Evolutionary conservation across 1,140 invertebrate genomes (phyloP), one percentile per base, ranked within the genome.

Genomic region (Drosophila rhopaloa): DNA sequence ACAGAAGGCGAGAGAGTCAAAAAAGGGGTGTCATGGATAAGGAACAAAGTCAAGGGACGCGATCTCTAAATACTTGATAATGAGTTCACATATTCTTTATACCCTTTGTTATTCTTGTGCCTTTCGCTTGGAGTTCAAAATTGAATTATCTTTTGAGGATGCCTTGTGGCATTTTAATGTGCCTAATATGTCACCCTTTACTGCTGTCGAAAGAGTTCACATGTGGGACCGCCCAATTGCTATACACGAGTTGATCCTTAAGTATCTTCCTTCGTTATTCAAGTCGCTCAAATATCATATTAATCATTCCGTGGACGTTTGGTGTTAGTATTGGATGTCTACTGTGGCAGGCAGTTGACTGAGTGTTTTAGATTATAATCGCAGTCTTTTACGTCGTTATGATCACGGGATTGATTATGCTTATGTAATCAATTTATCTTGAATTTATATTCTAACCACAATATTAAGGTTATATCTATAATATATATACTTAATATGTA

Each of bases 151-250:
- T 79, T 59, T 57, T 41, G 19, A 72, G 79, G 58, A 41, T 65
- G 71, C 76, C 71, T 76, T 79, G 79, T 83, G 83, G 83, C 83
- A 86, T 86, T 86, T 88, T 86, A 86, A 86, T 86, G 84, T 86
- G 83, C 67, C 79, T 83, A 83, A 86, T 88, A 65, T 86, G 83
- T 86, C 83, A 74, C 83, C 62, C 79, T 73, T 67, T 62, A 41
- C 47, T 35, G 14, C 27, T 35, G 51, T 58, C 19, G 27, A 88
- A 89, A 79, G 76, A 83, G 79, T 83, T 86, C 66, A 88, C 66
- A 59, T 54, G 51, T 32, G 46, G 58, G 84, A 89, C 83, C 83
- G 82, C 82, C 82, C 82, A 79, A 53, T 53, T 66, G 29, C 46
- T 47, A 16, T 70, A 27, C 61, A 78, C 46, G 16, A 51, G 56